Percentiles rank a stretch among this genome's conserved stretches.
Conservation (phyloP, 2,113 vertebrate species). For the Pontoporia blainvillei region DNA sequence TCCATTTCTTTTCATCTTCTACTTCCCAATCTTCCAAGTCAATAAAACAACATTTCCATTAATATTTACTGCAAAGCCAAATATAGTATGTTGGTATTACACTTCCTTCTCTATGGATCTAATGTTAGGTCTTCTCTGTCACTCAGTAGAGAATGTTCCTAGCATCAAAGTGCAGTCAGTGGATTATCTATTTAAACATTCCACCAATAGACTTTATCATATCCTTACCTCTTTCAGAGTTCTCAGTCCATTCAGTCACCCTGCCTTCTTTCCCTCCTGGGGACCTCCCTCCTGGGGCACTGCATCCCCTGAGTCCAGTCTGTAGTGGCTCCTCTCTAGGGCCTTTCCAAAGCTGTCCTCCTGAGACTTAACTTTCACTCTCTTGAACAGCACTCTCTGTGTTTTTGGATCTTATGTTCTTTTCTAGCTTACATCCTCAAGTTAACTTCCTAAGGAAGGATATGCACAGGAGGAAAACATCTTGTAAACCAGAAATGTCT, state of each 20-base stretch:
- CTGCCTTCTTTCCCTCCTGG: not conserved
- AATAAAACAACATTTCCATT: not conserved
- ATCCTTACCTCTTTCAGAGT: not conserved
- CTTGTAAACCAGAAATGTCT: not conserved
- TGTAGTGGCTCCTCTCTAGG: not conserved
- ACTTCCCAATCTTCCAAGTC: not conserved
- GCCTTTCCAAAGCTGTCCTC: not conserved
- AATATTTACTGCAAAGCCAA: not conserved
- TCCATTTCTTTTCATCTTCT: not conserved
- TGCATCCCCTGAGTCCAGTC: not conserved
- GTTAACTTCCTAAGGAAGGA: not conserved
- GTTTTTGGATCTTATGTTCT: not conserved
- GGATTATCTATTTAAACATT: not conserved
- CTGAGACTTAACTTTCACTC: not conserved
- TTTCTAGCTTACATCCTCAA: not conserved
- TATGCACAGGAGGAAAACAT: not conserved
- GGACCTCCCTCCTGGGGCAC: not conserved
- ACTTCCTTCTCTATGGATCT: not conserved
- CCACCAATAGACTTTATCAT: not conserved
- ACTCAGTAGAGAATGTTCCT: not conserved
- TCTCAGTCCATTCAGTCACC: not conserved
- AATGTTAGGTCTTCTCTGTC: not conserved
- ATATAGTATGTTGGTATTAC: not conserved
- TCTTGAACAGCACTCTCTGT: not conserved
- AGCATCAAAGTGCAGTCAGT: not conserved